A percentile compares a stretch with the other conserved stretches of the same genome.
Evolutionary conservation across 64 coral and sea anemone genomes (phyloP).

Genomic region (Pocillopora verrucosa): DNA sequence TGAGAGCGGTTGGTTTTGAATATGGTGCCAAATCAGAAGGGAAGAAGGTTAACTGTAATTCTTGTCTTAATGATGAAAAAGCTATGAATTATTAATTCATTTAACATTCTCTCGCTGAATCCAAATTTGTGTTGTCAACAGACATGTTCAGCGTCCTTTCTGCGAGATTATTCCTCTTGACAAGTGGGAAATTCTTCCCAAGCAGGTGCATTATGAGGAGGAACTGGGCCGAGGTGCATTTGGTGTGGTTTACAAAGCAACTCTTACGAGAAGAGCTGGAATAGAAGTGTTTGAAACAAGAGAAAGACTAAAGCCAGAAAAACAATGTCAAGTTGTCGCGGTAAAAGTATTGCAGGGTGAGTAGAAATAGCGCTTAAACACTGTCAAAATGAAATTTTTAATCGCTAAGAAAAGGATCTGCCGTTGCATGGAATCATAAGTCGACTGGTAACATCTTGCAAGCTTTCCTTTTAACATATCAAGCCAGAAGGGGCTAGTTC

Average conservation of each 20-base stretch:
- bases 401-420: too few species aligned
- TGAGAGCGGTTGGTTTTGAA: too few species aligned
- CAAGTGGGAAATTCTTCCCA: slow-evolving; percentile 18
- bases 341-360: neutral
- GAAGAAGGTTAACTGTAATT: too few species aligned
- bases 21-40: too few species aligned
- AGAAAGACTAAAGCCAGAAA: neutral
- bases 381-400: too few species aligned
- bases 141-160: neutral
- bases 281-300: neutral
- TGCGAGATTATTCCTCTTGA: neutral
- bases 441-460: too few species aligned
- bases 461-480: too few species aligned
- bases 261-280: slow-evolving; percentile 4
- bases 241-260: slow-evolving; percentile 26
- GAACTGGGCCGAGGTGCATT: slow-evolving; percentile 7
- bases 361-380: too few species aligned
- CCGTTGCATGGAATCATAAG: too few species aligned
- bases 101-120: neutral
- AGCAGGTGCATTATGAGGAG: neutral
- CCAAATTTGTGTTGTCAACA: neutral
- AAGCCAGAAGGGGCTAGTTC: too few species aligned
- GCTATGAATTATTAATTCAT: neutral
- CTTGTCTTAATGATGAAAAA: too few species aligned
- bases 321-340: neutral